Percentiles rank a stretch among this genome's conserved stretches.
Conservation (phyloP, 2,888 invertebrate genomes). For the Loripinus fragilis region DNA sequence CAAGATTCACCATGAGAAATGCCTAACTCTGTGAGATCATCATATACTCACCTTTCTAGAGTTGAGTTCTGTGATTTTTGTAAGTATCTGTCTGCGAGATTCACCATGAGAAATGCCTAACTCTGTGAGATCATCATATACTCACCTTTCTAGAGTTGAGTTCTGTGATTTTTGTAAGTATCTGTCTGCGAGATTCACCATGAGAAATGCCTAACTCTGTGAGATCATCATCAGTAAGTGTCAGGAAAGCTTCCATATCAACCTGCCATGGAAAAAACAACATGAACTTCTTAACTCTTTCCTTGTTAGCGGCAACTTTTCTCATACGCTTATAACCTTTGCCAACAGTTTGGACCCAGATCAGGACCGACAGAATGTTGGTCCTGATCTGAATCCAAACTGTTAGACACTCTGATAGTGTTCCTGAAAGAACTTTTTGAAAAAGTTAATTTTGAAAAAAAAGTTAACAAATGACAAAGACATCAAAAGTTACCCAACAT, state of each 20-base stretch:
- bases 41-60: conserved; percentile 77
- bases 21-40: conserved; percentile 81
- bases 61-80: conserved; percentile 80
- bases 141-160: conserved; percentile 80
- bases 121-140: conserved; percentile 77
- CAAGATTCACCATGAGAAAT: conserved; percentile 67
- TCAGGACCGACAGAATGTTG: no score
- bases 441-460: no score
- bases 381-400: no score
- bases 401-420: no score
- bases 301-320: no score
- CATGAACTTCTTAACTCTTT: no score
- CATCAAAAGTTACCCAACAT: no score
- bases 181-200: conserved; percentile 78
- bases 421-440: no score
- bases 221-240: conserved; percentile 81
- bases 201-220: conserved; percentile 81
- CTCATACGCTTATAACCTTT: no score
- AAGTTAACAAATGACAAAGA: no score
- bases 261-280: no score
- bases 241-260: conserved; percentile 83
- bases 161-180: conserved; percentile 80
- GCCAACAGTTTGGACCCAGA: no score
- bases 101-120: conserved; percentile 76
- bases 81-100: conserved; percentile 76